phyloP scores from a whole-genome alignment of 2,888 invertebrate species.

The Halictus ligatus region DNA sequence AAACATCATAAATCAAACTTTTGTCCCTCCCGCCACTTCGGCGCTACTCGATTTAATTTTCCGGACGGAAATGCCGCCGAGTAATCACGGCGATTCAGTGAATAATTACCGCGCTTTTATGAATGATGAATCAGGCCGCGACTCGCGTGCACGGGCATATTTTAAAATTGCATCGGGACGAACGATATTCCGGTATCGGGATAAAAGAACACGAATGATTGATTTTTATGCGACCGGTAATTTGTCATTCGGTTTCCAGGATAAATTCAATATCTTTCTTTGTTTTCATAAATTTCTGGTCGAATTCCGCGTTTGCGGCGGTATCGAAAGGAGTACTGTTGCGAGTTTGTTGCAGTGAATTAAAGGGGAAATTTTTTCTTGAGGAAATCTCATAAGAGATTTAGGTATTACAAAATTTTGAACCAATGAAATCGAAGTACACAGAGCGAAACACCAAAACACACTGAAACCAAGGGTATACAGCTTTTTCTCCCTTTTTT shows the following conservation, averaged over 20 bases:
- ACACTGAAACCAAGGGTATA: too few species aligned
- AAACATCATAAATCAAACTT: conserved; percentile 9
- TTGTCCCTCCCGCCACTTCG: not conserved
- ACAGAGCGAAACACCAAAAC: too few species aligned
- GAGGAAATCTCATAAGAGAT: too few species aligned
- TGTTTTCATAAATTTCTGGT: not conserved
- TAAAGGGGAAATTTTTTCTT: too few species aligned
- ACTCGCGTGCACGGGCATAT: not conserved
- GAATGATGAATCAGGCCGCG: not conserved
- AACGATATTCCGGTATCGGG: not conserved
- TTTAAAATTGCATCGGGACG: not conserved
- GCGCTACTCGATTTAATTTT: not conserved
- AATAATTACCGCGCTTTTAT: not conserved
- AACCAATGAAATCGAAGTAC: too few species aligned
- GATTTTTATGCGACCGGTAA: not conserved
- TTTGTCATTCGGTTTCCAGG: not conserved
- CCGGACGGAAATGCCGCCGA: not conserved
- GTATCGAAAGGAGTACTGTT: too few species aligned
- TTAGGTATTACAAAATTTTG: too few species aligned
- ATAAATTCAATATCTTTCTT: not conserved
- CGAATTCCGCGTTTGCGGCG: not conserved
- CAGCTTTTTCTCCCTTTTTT: too few species aligned
- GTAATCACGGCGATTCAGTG: not conserved
- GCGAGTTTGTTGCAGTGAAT: too few species aligned
- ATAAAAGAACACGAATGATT: not conserved